These are phyloP conservation scores for Lucilia cuprina DNA, from an alignment of 1,140 invertebrate species.

Conservation along the genomic window DNA sequence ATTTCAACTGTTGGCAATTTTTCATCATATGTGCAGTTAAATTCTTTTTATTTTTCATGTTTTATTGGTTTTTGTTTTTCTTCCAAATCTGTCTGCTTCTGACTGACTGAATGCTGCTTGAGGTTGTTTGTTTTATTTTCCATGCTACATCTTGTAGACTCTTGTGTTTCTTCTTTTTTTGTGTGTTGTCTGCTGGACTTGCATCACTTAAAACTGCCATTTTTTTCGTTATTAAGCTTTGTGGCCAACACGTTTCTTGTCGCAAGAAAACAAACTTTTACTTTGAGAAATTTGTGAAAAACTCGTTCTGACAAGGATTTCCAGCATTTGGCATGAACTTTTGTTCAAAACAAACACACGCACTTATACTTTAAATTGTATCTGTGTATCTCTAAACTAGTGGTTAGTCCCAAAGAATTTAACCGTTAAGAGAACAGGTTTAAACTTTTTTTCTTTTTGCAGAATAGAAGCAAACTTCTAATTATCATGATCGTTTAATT, in stretches of 20 bases:
- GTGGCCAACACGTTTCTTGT: conserved; percentile 10
- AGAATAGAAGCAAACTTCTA: background rate
- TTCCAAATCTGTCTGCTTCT: background rate
- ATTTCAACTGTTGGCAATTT: background rate
- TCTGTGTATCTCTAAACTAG: background rate
- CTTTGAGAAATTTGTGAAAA: conserved; percentile 7
- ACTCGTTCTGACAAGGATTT: conserved; percentile 14
- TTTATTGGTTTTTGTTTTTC: background rate
- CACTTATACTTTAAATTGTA: background rate
- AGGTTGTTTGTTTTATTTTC: background rate
- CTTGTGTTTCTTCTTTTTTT: background rate
- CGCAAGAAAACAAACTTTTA: conserved; percentile 9
- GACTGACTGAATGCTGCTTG: background rate
- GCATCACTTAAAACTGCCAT: background rate
- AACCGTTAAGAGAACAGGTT: conserved; percentile 5
- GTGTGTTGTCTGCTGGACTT: background rate
- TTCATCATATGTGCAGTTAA: background rate
- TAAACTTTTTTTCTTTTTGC: background rate
- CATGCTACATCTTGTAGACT: background rate
- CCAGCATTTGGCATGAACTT: background rate
- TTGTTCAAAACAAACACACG: background rate
- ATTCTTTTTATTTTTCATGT: background rate
- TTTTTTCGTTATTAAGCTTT: background rate
- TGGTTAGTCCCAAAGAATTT: background rate
- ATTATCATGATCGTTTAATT: conserved; percentile 8